Base-by-base conservation (phyloP, 1,140 invertebrate species). In the Drosophila chauvacae region DNA sequence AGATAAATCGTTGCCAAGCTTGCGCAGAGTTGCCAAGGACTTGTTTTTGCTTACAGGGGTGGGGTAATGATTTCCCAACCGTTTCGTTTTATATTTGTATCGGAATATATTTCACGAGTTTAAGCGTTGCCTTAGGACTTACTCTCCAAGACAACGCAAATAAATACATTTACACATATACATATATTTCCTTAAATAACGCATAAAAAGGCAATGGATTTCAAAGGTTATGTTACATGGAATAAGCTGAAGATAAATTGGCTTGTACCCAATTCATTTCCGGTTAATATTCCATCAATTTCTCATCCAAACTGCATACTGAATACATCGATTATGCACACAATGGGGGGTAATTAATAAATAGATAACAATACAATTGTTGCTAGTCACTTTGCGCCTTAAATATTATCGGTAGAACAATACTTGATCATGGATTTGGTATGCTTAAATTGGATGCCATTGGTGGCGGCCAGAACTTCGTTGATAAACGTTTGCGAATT, bases 401-500 rank as follows among this genome's bases (percentile, higher is more conserved):
- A 92, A 41, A 90, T 80, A 51, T 92, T 92, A 35, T 92, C 91
- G 11, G 85, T 88, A 14, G 91, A 90, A 56, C 85, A 84, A 53
- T 91, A 93, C 56, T 92, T 90, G 48, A 92, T 70, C 80, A 93
- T 90, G 39, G 91, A 84, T 86, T 92, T 91, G 30, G 92, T 92
- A 77, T 94, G 94, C 63, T 93, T 94, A 47, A 94, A 93, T 48
- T 94, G 94, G 11, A 94, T 88, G 2, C 94, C 94, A 53, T 93
- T 93, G 73, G 94, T 94, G 1, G 94, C 93, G 1, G 85, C 64
- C 14, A 93, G 81, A 0, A 97, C 94, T 93, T 98, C 96, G 74
- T 96, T 94, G 13, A 96, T 92, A 91, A 97, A 97, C 70, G 95
- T 96, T 48, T 94, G 91, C 5, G 96, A 97, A 93, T 99, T 99